A percentile compares a stretch with the other conserved stretches of the same genome.
Conservation (phyloP, 2,113 vertebrate species). For the Emydocephalus ijimae region DNA sequence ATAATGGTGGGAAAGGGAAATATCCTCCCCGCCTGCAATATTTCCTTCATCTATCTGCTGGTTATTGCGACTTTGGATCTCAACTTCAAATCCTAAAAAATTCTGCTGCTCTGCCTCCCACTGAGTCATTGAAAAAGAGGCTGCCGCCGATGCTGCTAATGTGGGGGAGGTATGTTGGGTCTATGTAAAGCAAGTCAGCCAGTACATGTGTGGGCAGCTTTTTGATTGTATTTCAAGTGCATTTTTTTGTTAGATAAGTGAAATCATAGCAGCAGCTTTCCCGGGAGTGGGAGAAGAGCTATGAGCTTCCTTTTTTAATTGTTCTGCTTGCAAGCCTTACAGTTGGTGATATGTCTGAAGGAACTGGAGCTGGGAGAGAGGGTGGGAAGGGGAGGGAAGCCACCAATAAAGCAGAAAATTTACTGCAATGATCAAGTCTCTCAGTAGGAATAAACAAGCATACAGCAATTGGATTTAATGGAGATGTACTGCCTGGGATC, state of each 20-base stretch:
- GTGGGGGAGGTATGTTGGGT: slow-evolving; percentile 65
- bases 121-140: slow-evolving; percentile 46
- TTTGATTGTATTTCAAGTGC: slow-evolving; percentile 44
- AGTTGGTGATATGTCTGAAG: rapidly evolving
- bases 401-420: slow-evolving; percentile 31
- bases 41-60: not conserved
- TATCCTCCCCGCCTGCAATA: not conserved
- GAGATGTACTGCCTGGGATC: not conserved
- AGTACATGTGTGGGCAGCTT: slow-evolving; percentile 55
- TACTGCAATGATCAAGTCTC: slow-evolving; percentile 13
- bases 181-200: slow-evolving; percentile 36
- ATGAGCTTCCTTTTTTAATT: not conserved
- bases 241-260: slow-evolving; percentile 24
- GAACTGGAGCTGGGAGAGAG: slow-evolving; percentile 8
- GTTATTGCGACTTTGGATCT: not conserved
- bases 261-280: slow-evolving; percentile 29
- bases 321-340: not conserved
- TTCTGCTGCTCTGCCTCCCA: slow-evolving; percentile 35
- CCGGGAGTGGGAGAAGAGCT: slow-evolving; percentile 24
- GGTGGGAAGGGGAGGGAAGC: slow-evolving; percentile 17
- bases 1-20: not conserved
- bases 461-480: not conserved
- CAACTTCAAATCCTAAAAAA: slow-evolving; percentile 10
- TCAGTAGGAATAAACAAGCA: slow-evolving; percentile 22
- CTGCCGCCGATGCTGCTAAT: slow-evolving; percentile 42